A percentile compares a stretch with the other conserved stretches of the same genome.
Evolutionary conservation across 92 coral and sea anemone genomes (phyloP).

Genomic region (Ricordea florida): DNA sequence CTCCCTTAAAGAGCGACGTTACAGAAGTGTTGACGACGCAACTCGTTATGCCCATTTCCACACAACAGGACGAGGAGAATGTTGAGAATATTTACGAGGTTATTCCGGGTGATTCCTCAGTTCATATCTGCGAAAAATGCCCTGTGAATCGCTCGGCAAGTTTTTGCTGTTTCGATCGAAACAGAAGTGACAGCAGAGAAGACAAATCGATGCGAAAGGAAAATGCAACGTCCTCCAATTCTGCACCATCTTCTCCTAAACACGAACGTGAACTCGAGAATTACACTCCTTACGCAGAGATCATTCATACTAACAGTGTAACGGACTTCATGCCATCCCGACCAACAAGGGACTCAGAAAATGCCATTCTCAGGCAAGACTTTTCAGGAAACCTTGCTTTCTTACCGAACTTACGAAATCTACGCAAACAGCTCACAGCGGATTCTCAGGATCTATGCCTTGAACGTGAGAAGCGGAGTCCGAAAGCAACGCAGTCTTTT

Average conservation of each 20-base stretch:
- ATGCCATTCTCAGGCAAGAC: conserved; percentile 87
- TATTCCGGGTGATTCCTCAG: conserved; percentile 72
- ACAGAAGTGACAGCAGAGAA: conserved; percentile 5
- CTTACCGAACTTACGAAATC: conserved; percentile 45
- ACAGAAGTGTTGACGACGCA: not conserved
- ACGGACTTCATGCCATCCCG: conserved; percentile 69
- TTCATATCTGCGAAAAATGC: conserved; percentile 7
- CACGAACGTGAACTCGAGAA: no score
- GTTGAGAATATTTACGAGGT: conserved; percentile 84
- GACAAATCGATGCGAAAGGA: not conserved
- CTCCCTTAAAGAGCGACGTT: not conserved
- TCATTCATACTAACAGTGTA: conserved; percentile 48
- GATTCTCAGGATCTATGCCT: conserved; percentile 42
- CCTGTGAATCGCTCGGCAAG: conserved; percentile 59
- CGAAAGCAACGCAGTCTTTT: conserved; percentile 12
- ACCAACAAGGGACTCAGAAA: conserved; percentile 92
- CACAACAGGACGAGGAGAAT: conserved; percentile 23
- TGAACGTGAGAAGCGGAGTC: conserved; percentile 29
- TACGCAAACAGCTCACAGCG: conserved; percentile 56
- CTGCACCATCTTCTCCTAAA: conserved; percentile 1
- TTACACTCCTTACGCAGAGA: conserved; percentile 90
- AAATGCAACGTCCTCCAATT: not conserved
- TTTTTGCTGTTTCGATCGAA: conserved; percentile 24
- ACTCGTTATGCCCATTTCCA: not conserved
- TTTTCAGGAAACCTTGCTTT: conserved; percentile 45